Conservation (phyloP, 1,140 invertebrate species). For the Daktulosphaira vitifoliae region DNA sequence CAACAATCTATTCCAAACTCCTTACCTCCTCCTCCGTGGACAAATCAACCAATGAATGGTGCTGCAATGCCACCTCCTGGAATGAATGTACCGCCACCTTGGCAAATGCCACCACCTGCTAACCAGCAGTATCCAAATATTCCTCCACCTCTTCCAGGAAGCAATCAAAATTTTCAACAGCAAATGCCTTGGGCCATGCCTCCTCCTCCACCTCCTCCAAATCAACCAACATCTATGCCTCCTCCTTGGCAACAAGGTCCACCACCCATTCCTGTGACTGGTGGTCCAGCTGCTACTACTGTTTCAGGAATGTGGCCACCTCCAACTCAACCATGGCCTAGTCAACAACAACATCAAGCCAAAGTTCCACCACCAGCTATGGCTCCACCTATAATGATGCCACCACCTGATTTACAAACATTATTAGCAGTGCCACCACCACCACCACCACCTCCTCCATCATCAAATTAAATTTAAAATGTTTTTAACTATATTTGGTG, state of each 20-base stretch:
- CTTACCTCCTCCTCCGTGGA: constrained; percentile 39
- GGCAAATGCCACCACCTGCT: constrained; percentile 46
- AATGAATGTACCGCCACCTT: constrained; percentile 37
- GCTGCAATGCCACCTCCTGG: constrained; percentile 35
- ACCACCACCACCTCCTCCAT: constrained; percentile 52
- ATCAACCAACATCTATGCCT: constrained; percentile 41
- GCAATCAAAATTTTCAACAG: constrained; percentile 27
- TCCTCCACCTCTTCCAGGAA: constrained; percentile 36
- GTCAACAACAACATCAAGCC: constrained; percentile 42
- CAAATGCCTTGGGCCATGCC: constrained; percentile 31
- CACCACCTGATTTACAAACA: constrained; percentile 45
- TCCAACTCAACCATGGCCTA: constrained; percentile 48
- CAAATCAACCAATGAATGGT: constrained; percentile 40
- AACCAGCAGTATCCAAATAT: constrained; percentile 38
- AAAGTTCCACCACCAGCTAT: constrained; percentile 45
- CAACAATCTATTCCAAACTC: constrained; percentile 40
- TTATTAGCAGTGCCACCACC: constrained; percentile 49
- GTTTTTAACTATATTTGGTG: not conserved
- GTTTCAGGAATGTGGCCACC: constrained; percentile 51
- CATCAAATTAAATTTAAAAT: constrained; percentile 19
- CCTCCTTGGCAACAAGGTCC: constrained; percentile 45
- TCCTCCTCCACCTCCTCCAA: constrained; percentile 39
- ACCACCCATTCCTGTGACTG: constrained; percentile 36
- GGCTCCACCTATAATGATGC: constrained; percentile 46
- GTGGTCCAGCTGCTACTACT: constrained; percentile 42